These are phyloP conservation scores for Brachionus calyciflorus DNA, from an alignment of 1,140 invertebrate species.

Conservation along the genomic window DNA sequence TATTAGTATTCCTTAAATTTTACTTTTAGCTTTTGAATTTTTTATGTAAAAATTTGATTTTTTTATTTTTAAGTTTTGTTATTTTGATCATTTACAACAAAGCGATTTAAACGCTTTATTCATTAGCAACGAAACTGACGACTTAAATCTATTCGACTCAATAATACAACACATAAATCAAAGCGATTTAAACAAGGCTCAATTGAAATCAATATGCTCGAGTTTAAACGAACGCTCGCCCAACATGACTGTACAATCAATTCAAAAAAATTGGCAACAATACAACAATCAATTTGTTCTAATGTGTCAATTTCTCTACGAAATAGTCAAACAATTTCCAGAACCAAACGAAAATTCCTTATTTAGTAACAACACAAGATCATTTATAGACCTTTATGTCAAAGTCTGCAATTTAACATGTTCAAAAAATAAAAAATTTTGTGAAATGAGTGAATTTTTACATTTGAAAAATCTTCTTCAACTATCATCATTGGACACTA, in stretches of 20 bases:
- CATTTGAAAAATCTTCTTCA: slow-evolving; percentile 37
- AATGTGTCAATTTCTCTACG: slow-evolving; percentile 2
- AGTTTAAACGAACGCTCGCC: slow-evolving; percentile 13
- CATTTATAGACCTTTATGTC: slow-evolving; percentile 22
- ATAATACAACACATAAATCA: slow-evolving; percentile 9
- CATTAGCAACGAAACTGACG: not conserved
- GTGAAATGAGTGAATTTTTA: not conserved
- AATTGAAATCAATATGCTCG: slow-evolving; percentile 1
- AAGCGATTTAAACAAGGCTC: slow-evolving; percentile 10
- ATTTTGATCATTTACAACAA: slow-evolving; percentile 36
- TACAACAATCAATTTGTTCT: slow-evolving; percentile 41
- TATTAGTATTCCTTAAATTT: too few relatives aligned
- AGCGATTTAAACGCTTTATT: slow-evolving; percentile 28
- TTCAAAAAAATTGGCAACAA: slow-evolving; percentile 46
- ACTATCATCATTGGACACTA: slow-evolving; percentile 21
- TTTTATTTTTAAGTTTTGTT: slow-evolving; percentile 6
- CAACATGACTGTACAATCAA: slow-evolving; percentile 16
- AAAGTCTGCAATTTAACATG: slow-evolving; percentile 29
- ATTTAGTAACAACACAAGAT: not conserved
- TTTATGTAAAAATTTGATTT: not conserved
- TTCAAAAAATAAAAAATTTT: slow-evolving; percentile 30
- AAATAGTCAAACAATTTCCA: slow-evolving; percentile 45
- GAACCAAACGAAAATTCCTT: slow-evolving; percentile 20
- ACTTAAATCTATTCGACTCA: not conserved
- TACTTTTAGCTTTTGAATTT: too few relatives aligned